Evolutionary conservation across 2,888 invertebrate genomes (phyloP).

Genomic region (Ornithoptera alexandrae): DNA sequence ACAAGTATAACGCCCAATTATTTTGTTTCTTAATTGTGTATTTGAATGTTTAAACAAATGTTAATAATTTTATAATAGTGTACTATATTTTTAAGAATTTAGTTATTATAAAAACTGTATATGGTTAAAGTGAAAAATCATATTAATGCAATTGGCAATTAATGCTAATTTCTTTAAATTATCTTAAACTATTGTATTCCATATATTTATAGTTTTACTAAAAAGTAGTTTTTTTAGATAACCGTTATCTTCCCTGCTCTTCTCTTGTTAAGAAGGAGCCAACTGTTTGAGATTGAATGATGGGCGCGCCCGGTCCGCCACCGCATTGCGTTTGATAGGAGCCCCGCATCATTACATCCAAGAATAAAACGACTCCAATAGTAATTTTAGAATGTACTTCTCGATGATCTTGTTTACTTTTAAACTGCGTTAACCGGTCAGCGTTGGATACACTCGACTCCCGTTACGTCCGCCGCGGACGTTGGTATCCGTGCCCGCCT

Average conservation of each 20-base stretch:
- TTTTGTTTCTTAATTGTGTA: no score
- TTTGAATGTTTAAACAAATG: no score
- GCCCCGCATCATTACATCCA: neutral
- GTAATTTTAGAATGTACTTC: neutral
- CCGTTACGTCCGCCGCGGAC: conserved; percentile 45
- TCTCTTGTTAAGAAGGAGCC: neutral
- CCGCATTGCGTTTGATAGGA: neutral
- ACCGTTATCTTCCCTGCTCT: neutral
- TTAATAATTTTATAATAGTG: no score
- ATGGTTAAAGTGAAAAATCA: no score
- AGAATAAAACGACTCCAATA: neutral
- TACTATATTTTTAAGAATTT: no score
- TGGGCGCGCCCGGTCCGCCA: neutral
- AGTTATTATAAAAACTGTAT: no score
- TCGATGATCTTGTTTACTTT: conserved; percentile 22
- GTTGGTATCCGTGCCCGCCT: conserved; percentile 39
- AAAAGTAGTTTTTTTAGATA: no score
- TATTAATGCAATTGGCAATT: no score
- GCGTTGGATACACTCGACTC: conserved; percentile 34
- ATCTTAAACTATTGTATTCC: no score
- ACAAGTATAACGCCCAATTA: no score
- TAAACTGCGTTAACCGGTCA: conserved; percentile 20
- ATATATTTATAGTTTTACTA: no score
- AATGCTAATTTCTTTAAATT: no score
- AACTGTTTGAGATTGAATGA: conserved; percentile 14